Evolutionary conservation across 1,140 invertebrate species (phyloP), one percentile per base, ranked within the genome.

Genomic region (Drosophila leontia): DNA sequence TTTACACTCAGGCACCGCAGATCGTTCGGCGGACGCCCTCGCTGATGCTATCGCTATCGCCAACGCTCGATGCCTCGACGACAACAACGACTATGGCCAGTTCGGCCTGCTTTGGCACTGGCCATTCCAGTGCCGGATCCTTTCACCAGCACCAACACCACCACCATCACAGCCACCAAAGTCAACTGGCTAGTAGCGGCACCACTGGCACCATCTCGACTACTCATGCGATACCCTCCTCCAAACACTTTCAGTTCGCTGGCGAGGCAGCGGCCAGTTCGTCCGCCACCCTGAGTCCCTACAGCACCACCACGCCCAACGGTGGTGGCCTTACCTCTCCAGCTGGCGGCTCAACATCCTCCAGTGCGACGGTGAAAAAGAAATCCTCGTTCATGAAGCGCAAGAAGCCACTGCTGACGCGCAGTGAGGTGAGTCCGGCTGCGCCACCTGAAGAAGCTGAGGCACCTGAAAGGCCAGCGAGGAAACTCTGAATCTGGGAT

Each of bases 361-460:
- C 78, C 41, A 37, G 72, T 19, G 51, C 65, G 41, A 69, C 71
- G 45, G 65, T 69, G 56, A 85, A 85, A 74, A 91, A 88, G 85
- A 91, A 88, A 78, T 83, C 87, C 37, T 85, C 82, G 39, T 91
- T 88, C 55, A 56, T 91, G 71, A 78, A 84, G 69, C 85, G 90
- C 71, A 91, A 92, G 76, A 92, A 92, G 71, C 91, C 91, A 50
- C 75, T 92, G 69, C 80, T 92, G 64, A 87, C 85, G 69, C 91
- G 91, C 78, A 92, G 91, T 80, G 86, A 92, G 90, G 91, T 92
- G 83, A 92, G 91, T 92, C 65, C 59, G 23, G 60, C 29, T 41
- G 37, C 13, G n/a, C 6, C 34, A 23, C 23, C 32, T 34, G 41
- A 60, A 58, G 23, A n/a, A 26, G 23, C 47, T 48, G 42, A 64